phyloP scores from a whole-genome alignment of 2,797 vertebrate genomes.

The Morus bassanus region DNA sequence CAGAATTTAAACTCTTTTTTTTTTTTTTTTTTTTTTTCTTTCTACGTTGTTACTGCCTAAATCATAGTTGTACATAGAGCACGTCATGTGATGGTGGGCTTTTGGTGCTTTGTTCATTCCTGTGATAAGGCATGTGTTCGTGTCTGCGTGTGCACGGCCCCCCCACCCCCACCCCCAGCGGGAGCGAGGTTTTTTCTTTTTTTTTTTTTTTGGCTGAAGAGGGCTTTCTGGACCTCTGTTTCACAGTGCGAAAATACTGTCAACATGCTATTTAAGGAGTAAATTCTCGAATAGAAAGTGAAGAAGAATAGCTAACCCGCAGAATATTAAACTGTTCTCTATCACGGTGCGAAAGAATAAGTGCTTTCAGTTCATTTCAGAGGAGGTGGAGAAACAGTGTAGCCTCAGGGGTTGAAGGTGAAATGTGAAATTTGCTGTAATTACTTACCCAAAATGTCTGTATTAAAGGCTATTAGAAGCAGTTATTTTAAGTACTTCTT shows the following conservation, averaged over 20 bases:
- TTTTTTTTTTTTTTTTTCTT: neutral
- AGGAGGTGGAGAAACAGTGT: constrained; percentile 76
- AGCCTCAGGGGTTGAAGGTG: constrained; percentile 84
- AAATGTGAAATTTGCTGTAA: constrained; percentile 89
- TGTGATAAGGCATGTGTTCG: constrained; percentile 52
- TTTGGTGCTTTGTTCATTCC: constrained; percentile 70
- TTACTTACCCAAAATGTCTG: constrained; percentile 89
- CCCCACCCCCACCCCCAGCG: neutral
- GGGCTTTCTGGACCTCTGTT: constrained; percentile 50
- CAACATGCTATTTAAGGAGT: constrained; percentile 61
- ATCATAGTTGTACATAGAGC: constrained; percentile 37
- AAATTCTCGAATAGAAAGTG: constrained; percentile 70
- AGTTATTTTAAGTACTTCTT: constrained; percentile 89
- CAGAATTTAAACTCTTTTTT: neutral
- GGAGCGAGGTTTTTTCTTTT: neutral
- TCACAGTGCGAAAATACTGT: constrained; percentile 55
- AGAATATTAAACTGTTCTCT: constrained; percentile 76
- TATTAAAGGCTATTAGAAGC: constrained; percentile 91
- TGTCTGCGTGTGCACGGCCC: constrained; percentile 21
- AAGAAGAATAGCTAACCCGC: constrained; percentile 55
- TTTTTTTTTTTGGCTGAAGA: neutral
- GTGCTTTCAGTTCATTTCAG: constrained; percentile 77
- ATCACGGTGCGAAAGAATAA: constrained; percentile 72
- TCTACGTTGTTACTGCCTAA: constrained; percentile 15
- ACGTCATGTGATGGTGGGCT: constrained; percentile 57